Conservation (phyloP, 2,888 invertebrate species). For the Lumbricus terrestris region DNA sequence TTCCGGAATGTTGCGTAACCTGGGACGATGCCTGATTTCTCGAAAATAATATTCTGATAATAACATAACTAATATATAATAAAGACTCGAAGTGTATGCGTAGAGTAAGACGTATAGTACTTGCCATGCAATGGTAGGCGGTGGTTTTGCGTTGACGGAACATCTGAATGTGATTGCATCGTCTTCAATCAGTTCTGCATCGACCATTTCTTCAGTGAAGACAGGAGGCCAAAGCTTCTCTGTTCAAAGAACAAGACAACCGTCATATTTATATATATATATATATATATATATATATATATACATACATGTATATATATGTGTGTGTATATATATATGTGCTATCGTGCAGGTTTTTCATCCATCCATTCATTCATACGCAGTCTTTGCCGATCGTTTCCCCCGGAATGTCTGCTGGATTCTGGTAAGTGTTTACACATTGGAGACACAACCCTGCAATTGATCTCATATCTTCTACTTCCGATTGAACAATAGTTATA, state of each 20-base stretch:
- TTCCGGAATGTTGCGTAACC: too few relatives aligned
- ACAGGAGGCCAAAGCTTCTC: slow-evolving; percentile 18
- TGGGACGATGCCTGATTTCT: too few relatives aligned
- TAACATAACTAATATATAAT: neutral
- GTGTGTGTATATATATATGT: too few relatives aligned
- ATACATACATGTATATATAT: too few relatives aligned
- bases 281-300: too few relatives aligned
- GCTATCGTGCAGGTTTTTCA: too few relatives aligned
- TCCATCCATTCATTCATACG: too few relatives aligned
- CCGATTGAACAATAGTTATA: neutral
- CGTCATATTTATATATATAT: neutral
- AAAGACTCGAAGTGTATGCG: neutral
- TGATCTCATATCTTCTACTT: neutral
- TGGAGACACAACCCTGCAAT: too few relatives aligned
- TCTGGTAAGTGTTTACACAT: too few relatives aligned
- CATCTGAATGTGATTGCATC: neutral
- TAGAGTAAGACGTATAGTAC: neutral
- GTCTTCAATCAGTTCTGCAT: slow-evolving; percentile 16
- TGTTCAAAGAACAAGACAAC: neutral
- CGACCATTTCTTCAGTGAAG: neutral
- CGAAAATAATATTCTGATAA: too few relatives aligned
- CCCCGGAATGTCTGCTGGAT: too few relatives aligned
- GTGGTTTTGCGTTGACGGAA: neutral
- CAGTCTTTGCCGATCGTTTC: too few relatives aligned
- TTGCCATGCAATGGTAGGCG: neutral